These are phyloP conservation scores for Ceratotherium simum DNA, from an alignment of 2,113 vertebrate genomes.

Conservation along the genomic window DNA sequence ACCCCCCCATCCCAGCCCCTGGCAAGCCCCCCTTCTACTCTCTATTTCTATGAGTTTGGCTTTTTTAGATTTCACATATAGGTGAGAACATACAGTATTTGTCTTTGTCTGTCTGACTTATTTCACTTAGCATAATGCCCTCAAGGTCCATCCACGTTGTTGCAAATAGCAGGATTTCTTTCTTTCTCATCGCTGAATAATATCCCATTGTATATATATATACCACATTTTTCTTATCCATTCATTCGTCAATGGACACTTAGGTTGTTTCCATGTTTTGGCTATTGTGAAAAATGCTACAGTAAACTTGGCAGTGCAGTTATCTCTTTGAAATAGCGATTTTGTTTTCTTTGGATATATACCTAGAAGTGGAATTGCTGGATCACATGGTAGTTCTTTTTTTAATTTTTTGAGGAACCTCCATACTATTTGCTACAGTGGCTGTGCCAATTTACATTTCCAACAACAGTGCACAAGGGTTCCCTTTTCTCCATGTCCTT, in stretches of 20 bases:
- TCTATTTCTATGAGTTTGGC: background rate
- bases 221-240: background rate
- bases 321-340: background rate
- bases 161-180: background rate
- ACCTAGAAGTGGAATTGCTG: background rate
- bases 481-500: background rate
- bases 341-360: background rate
- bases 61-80: background rate
- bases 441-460: background rate
- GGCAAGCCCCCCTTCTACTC: background rate
- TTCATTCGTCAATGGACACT: background rate
- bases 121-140: background rate
- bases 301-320: background rate
- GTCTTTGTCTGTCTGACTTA: background rate
- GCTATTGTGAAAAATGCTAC: background rate
- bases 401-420: background rate
- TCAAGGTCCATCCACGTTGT: background rate
- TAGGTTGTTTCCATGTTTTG: background rate
- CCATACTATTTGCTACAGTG: background rate
- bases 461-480: background rate
- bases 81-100: background rate
- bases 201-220: background rate
- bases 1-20: background rate
- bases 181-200: background rate
- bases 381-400: background rate